Percentiles rank a stretch among this genome's conserved stretches.
Conservation (phyloP, 2,888 invertebrate genomes). For the Cosmorhoe ocellata region DNA sequence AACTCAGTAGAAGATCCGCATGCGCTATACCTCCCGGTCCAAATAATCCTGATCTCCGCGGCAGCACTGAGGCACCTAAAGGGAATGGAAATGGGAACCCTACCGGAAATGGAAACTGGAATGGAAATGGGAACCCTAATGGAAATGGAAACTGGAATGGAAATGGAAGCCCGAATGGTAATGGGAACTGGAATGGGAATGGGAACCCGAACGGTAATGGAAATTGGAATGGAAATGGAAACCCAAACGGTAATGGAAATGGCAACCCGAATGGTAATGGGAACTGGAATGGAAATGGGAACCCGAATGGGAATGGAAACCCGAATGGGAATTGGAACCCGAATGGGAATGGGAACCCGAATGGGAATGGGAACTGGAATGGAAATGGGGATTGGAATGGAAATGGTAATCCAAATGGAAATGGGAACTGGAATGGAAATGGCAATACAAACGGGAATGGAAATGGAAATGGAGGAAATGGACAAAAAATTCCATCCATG, state of each 20-base stretch:
- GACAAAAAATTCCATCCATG: slow-evolving; percentile 4
- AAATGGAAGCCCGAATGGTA: neutral
- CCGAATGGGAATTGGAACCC: neutral
- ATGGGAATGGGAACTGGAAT: neutral
- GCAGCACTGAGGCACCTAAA: slow-evolving; percentile 5
- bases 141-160: neutral
- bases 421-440: too few relatives aligned
- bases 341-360: slow-evolving; percentile 1
- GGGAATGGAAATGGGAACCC: slow-evolving; percentile 2
- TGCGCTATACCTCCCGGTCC: slow-evolving; percentile 16
- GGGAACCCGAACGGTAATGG: slow-evolving; percentile 1
- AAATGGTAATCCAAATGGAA: neutral
- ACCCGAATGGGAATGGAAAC: neutral
- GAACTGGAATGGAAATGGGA: neutral
- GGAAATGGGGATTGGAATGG: slow-evolving; percentile 3
- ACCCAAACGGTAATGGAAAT: neutral
- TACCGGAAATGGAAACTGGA: neutral
- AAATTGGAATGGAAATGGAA: neutral
- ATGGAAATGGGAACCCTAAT: neutral
- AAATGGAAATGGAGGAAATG: slow-evolving; percentile 1
- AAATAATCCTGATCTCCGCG: slow-evolving; percentile 1
- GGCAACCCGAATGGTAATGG: slow-evolving; percentile 1
- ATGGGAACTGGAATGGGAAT: neutral
- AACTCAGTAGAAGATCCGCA: slow-evolving; percentile 13
- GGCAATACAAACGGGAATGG: too few relatives aligned